Evolutionary conservation across 2,797 vertebrate species (phyloP), one percentile per base, ranked within the genome.

Genomic region (Mormyrus proboscirostris): DNA sequence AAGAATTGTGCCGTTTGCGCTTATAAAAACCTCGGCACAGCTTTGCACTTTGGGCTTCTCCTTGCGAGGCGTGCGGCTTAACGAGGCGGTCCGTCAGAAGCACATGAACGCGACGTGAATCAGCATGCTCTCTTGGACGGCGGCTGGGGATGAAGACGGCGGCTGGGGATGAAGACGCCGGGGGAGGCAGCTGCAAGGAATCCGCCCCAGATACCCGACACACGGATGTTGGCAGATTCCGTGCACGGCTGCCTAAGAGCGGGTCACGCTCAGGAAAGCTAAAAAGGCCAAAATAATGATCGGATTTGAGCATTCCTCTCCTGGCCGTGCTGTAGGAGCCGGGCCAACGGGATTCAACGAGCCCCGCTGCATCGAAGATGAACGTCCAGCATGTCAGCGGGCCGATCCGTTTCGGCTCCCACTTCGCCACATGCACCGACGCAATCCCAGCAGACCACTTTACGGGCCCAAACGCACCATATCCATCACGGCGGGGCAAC

Each of bases 61-160:
- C 79, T n/a, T 33, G 79, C 22, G 5, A 33, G 25, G 87, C 55
- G 59, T 14, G 50, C 53, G 89, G 73, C 87, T 84, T 88, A 91
- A 91, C 89, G 65, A 88, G 53, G 86, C 33, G 44, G 88, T 76
- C 84, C 69, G 85, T 91, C 88, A 89, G 90, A 91, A 90, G 89
- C 53, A 85, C 88, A 89, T 65, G 51, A 90, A 91, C 83, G 88
- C 88, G 44, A 89, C 47, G 44, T 79, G 88, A 89, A 89, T 57
- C 12, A 87, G 82, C 50, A 25, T 51, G 62, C 33, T 33, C 49
- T 53, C 90, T 19, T 16, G 53, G 47, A 47, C 41, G 82, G 88
- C 41, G 57, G 44, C 38, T 47, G 22, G 12, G 82, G 47, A 6
- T 2, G 3, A 2, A 33, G 57, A 19, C 12, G 12, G 29, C 5